These are phyloP conservation scores for Cataglyphis albicans DNA, from an alignment of 2,888 invertebrate genomes.

Conservation along the genomic window DNA sequence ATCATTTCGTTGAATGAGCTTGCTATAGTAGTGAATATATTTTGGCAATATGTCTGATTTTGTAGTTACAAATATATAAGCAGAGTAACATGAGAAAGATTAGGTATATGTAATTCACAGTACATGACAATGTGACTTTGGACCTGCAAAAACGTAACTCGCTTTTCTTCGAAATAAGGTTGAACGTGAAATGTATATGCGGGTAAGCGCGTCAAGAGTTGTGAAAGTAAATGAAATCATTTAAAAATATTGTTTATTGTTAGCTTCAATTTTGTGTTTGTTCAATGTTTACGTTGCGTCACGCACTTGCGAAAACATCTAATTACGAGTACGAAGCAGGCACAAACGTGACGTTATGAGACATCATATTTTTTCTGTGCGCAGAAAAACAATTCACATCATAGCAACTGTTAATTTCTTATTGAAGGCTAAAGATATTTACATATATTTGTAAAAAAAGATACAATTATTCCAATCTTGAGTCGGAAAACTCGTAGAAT, in stretches of 20 bases:
- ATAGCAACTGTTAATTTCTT: neutral
- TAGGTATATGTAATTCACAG: conserved; percentile 5
- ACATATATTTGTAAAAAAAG: neutral
- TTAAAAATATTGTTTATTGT: neutral
- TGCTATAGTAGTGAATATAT: neutral
- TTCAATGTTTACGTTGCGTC: neutral
- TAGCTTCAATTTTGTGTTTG: neutral
- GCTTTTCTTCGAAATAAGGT: conserved; percentile 13
- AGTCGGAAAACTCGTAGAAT: neutral
- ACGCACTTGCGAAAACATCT: neutral
- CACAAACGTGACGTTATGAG: neutral
- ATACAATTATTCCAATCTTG: neutral
- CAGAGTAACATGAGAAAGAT: conserved; percentile 27
- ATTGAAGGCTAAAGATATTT: neutral
- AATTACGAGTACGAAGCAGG: neutral
- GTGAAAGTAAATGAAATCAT: neutral
- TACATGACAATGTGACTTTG: conserved; percentile 13
- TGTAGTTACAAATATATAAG: neutral
- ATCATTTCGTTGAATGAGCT: conserved; percentile 3
- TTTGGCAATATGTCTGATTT: conserved; percentile 36
- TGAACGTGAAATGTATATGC: neutral
- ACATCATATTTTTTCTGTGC: neutral
- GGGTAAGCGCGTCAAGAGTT: neutral
- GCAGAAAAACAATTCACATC: conserved; percentile 1
- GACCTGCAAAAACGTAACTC: neutral